phyloP scores from a whole-genome alignment of 2,888 invertebrate genomes.

The Sminthurides aquaticus region DNA sequence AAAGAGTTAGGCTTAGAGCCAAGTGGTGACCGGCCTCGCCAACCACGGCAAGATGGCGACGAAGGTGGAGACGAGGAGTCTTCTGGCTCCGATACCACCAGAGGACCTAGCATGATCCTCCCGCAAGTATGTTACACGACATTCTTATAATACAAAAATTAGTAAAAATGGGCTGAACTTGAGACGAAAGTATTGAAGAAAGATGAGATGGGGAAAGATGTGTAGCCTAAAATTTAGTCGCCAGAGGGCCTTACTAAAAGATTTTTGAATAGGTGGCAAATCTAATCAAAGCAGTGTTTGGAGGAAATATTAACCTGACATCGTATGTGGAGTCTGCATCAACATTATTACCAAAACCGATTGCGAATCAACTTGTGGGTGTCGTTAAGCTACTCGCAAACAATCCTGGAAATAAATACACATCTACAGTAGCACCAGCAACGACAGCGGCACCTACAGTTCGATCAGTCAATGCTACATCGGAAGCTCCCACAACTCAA shows the following conservation, averaged over 20 bases:
- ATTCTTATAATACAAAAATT: too few relatives aligned
- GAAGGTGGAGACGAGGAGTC: slow-evolving; percentile 21
- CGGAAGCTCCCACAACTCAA: slow-evolving; percentile 10
- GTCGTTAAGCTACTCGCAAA: slow-evolving; percentile 36
- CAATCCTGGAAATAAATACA: slow-evolving; percentile 24
- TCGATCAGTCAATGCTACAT: not conserved
- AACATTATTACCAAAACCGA: slow-evolving; percentile 32
- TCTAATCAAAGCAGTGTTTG: slow-evolving; percentile 38
- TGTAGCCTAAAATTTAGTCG: too few relatives aligned
- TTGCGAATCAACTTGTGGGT: slow-evolving; percentile 33
- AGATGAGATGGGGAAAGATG: too few relatives aligned
- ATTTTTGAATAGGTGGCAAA: slow-evolving; percentile 24
- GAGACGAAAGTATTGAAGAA: too few relatives aligned
- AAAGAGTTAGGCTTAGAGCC: slow-evolving; percentile 34
- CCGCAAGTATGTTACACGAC: too few relatives aligned
- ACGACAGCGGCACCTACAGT: slow-evolving; percentile 1
- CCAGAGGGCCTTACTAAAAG: too few relatives aligned
- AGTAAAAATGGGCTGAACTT: too few relatives aligned
- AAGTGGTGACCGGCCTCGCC: slow-evolving; percentile 28
- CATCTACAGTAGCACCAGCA: slow-evolving; percentile 19
- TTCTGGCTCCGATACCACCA: slow-evolving; percentile 10
- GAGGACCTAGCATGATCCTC: slow-evolving; percentile 6
- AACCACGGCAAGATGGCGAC: slow-evolving; percentile 31
- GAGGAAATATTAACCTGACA: slow-evolving; percentile 40
- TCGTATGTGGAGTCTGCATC: slow-evolving; percentile 36